These are phyloP conservation scores for Protosalanx chinensis DNA, from an alignment of 2,797 vertebrate species.

Conservation along the genomic window DNA sequence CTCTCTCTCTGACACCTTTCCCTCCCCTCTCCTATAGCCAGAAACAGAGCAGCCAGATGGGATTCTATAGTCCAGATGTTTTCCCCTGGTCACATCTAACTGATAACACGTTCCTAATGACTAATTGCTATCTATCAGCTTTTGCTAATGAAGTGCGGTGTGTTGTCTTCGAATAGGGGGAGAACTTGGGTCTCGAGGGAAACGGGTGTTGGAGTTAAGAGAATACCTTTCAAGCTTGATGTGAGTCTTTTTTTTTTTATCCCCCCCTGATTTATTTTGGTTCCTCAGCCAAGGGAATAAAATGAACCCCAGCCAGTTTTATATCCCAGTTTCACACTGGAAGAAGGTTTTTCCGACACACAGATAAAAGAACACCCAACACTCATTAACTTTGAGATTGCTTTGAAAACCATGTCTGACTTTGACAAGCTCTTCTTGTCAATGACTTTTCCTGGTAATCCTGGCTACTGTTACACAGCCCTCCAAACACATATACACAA, in stretches of 20 bases:
- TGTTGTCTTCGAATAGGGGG: slow-evolving; percentile 14
- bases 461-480: not conserved
- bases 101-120: too few relatives aligned
- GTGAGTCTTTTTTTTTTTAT: not conserved
- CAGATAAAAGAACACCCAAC: not conserved
- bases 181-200: not conserved
- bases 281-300: not conserved
- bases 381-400: not conserved
- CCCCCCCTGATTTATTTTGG: not conserved
- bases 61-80: not conserved
- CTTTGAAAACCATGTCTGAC: not conserved
- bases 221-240: not conserved
- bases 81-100: slow-evolving; percentile 1
- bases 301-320: not conserved
- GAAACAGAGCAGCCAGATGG: too few relatives aligned
- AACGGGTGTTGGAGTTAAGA: not conserved
- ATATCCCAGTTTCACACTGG: not conserved
- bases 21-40: too few relatives aligned
- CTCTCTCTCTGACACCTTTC: not conserved
- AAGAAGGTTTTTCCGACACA: not conserved
- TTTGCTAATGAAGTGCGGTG: slow-evolving; percentile 10
- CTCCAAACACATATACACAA: not conserved
- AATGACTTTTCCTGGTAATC: not conserved
- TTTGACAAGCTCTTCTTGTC: not conserved
- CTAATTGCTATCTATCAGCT: too few relatives aligned